phyloP scores from a whole-genome alignment of 2,888 invertebrate species.

The Ceramica pisi region DNA sequence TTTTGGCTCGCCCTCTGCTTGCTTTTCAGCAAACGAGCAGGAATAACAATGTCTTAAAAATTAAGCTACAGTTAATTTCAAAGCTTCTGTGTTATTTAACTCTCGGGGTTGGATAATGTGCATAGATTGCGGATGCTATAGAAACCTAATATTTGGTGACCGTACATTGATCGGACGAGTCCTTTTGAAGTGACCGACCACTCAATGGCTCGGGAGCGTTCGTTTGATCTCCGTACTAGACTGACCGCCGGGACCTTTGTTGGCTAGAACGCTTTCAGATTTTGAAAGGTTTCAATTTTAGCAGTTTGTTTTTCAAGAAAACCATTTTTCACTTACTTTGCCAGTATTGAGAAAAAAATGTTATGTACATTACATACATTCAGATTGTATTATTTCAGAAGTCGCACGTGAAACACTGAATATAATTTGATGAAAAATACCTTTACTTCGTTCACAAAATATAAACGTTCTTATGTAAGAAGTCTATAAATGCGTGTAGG shows the following conservation, averaged over 20 bases:
- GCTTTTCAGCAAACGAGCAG: neutral
- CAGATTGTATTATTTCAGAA: neutral
- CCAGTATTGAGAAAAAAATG: too few species aligned
- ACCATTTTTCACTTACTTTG: neutral
- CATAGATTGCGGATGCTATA: neutral
- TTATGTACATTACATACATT: neutral
- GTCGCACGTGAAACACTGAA: neutral
- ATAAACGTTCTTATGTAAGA: neutral
- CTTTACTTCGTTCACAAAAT: neutral
- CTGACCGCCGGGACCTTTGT: constrained; percentile 22
- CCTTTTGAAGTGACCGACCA: constrained; percentile 23
- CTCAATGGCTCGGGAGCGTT: constrained; percentile 10
- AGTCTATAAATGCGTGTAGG: neutral
- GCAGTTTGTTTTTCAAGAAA: neutral
- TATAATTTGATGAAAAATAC: constrained; percentile 1
- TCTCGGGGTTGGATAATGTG: neutral
- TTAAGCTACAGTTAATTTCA: constrained; percentile 1
- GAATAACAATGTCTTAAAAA: neutral
- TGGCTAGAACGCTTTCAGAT: neutral
- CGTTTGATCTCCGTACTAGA: constrained; percentile 29
- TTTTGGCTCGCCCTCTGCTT: neutral
- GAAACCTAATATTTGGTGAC: constrained; percentile 4
- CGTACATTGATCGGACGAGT: constrained; percentile 10
- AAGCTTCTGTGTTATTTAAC: neutral
- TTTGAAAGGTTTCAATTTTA: constrained; percentile 12